These are phyloP conservation scores for Cottus gobio DNA, from an alignment of 2,113 vertebrate species.

Conservation along the genomic window DNA sequence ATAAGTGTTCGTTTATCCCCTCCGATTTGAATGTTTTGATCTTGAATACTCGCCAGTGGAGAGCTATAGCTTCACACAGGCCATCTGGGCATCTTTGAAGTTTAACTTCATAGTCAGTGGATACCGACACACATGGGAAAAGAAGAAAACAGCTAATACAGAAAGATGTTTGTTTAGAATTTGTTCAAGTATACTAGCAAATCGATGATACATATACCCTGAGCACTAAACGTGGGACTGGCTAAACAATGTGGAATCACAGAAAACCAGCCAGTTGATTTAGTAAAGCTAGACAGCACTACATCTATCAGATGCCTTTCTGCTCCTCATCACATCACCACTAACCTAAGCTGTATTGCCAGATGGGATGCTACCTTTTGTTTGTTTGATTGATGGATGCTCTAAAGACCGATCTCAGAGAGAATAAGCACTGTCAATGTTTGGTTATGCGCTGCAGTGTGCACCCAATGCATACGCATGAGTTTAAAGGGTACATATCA, in stretches of 20 bases:
- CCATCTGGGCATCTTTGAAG: conserved; percentile 11
- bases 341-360: conserved; percentile 17
- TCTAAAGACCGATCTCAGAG: conserved; percentile 17
- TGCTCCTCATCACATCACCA: conserved; percentile 3
- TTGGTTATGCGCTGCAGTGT: not conserved
- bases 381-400: conserved; percentile 44
- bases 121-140: not conserved
- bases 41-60: not conserved
- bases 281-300: conserved; percentile 8
- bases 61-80: not conserved
- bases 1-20: not conserved
- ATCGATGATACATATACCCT: not conserved
- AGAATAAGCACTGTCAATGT: not conserved
- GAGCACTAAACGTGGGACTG: not conserved
- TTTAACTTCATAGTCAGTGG: not conserved
- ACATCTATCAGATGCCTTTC: conserved; percentile 7
- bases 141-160: not conserved
- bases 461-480: not conserved
- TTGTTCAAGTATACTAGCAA: not conserved
- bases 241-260: not conserved
- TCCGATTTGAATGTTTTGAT: conserved; percentile 17
- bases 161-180: not conserved
- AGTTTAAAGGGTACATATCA: not conserved
- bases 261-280: not conserved
- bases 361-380: conserved; percentile 39